Base-by-base conservation (phyloP, 37 sponge, comb jelly and placozoan genomes). In the Agelas oroides region DNA sequence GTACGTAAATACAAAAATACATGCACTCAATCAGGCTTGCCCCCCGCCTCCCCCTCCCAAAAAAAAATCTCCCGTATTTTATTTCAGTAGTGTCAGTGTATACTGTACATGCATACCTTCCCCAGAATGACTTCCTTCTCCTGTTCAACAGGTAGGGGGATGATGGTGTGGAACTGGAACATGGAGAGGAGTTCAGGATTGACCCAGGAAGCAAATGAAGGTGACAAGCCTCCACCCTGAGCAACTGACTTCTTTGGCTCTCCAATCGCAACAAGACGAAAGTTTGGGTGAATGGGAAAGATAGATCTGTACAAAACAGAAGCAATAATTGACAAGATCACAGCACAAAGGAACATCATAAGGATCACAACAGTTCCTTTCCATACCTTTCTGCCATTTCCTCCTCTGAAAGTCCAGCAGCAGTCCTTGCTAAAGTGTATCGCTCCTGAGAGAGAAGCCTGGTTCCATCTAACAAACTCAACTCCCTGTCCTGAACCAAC, bases 401-500 rank as follows among this genome's bases (percentile, higher is more conserved):
- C 30, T 59, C 54, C 27, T 84, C 86, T 27, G 75, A 59, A 23
- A 80, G 52, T 64, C 85, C 75, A 53, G 86, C 59, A 32, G 58
- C 60, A 24, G 36, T 38, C 75, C 64, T 88, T 5, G 91, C 35
- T 6, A 23, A 65, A 30, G 80, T 30, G 53, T 85, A 93, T 2
- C 65, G 55, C 0, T 84, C 62, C 69, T 65, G 28, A n/a, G 38
- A 52, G 65, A 93, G 39, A 60, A 93, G 57, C 39, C 86, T 84
- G 2, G 85, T 84, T 0, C 93, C 93, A 38, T 89, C 93, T 59
- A 83, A 75, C 71, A 93, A 66, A 27, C 31, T 69, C 53, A 93
- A 56, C 63, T 84, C 86, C n/a, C 93, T 75, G 58, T 93, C 93
- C 60, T 93, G 90, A 28, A 89, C 55, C 70, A 93, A 71, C 76